Conservation (phyloP, 92 coral and sea anemone species). For the Zoanthus sociatus region DNA sequence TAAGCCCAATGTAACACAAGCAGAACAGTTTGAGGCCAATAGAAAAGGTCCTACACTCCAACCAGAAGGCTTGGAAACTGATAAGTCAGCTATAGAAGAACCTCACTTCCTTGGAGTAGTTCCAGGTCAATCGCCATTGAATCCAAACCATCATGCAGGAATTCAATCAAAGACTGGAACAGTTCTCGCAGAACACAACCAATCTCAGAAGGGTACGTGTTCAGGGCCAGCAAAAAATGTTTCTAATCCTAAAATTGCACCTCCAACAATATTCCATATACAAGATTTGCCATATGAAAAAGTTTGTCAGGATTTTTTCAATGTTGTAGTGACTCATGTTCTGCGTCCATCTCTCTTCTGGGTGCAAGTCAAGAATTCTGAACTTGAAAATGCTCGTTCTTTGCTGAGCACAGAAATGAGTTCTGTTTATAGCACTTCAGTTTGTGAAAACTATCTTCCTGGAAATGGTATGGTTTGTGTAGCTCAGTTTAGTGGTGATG, state of each 20-base stretch:
- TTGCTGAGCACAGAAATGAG: conserved; percentile 59
- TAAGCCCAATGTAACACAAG: neutral
- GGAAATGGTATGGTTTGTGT: conserved; percentile 83
- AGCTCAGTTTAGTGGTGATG: conserved; percentile 82
- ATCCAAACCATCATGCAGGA: neutral
- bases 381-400: conserved; percentile 60
- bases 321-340: conserved; percentile 72
- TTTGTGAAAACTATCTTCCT: conserved; percentile 77
- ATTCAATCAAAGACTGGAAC: neutral
- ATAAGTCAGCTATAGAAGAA: neutral
- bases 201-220: neutral
- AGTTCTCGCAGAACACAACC: neutral
- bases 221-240: neutral
- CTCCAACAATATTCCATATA: conserved; percentile 60
- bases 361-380: conserved; percentile 72
- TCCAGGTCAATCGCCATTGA: neutral
- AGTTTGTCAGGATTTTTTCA: conserved; percentile 55
- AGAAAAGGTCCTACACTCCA: neutral
- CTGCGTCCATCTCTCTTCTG: conserved; percentile 80
- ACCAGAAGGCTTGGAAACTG: neutral
- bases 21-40: neutral
- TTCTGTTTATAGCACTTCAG: conserved; percentile 62
- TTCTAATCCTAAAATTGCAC: neutral
- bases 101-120: neutral
- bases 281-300: conserved; percentile 67